Evolutionary conservation across 2,888 invertebrate species (phyloP), one percentile per base, ranked within the genome.

Genomic region (Adelphocoris suturalis): DNA sequence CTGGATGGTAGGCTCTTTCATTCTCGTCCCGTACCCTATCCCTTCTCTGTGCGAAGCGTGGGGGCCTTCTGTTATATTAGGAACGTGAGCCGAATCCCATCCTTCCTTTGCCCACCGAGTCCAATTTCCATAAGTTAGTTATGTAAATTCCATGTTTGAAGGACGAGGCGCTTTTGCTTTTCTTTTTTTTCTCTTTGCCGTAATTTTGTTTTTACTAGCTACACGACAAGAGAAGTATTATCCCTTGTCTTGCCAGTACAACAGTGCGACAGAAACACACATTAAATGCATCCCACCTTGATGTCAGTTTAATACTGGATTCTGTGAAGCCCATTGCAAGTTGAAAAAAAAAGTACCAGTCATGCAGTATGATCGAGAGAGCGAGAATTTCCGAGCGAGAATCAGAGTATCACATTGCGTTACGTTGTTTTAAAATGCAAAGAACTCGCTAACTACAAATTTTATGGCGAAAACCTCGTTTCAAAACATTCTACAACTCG

Each of bases 61-160:
- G 68, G 68, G 0, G 68, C 85, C 85, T 85, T 85, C 85, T 55
- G 61, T 85, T 85, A 85, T 85, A 85, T 85, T 85, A 85, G 61
- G 61, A 57, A 85, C 85, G 85, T 85, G 85, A 85, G 85, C 61
- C 85, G 85, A 85, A 85, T 85, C 57, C 85, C 52, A 48, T 47
- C 48, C 82, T 57, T 57, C 52, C 85, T 37, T 28, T 57, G 57
- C 85, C 61, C 57, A 13, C 27, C 16, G 27, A 57, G 27, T 57
- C 61, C 57, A 85, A 57, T 85, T 85, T 85, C 85, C 85, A 85
- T 85, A 85, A 61, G 85, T 85, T 57, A 27, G 82, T 82, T 81
- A 82, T 82, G 82, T 52, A 82, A 82, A 82, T 82, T 82, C 52
- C 4, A 1, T 13, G 82, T 52, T 81, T 82, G 82, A 82, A 82